Evolutionary conservation across 2,797 vertebrate genomes (phyloP).

Genomic region (Anolis apletophallus): DNA sequence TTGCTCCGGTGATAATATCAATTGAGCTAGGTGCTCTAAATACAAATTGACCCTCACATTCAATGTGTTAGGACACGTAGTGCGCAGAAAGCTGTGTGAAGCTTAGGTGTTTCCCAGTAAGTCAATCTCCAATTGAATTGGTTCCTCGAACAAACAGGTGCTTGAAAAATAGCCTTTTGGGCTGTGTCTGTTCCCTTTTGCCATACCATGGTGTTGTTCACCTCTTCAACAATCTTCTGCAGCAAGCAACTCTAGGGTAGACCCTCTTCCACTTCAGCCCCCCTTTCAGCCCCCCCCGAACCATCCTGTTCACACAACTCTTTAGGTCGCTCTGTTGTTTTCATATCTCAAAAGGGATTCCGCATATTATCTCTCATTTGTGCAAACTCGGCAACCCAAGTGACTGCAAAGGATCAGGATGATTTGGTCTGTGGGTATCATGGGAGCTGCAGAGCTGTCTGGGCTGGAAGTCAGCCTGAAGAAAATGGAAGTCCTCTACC

Average conservation of each 20-base stretch:
- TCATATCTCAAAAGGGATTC: too few relatives aligned
- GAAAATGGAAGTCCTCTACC: too few relatives aligned
- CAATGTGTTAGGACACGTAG: not conserved
- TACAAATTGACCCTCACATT: not conserved
- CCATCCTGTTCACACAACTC: not conserved
- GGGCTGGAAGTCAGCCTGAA: too few relatives aligned
- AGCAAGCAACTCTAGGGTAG: too few relatives aligned
- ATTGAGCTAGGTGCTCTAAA: not conserved
- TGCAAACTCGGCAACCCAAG: not conserved
- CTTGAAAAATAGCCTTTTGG: not conserved
- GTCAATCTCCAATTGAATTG: not conserved
- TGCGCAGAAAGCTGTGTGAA: not conserved
- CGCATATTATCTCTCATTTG: too few relatives aligned
- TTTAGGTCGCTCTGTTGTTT: not conserved
- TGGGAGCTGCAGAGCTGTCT: too few relatives aligned
- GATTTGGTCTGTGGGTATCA: not conserved
- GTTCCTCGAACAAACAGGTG: not conserved
- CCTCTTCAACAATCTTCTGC: not conserved
- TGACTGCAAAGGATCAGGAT: not conserved
- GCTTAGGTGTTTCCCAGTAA: not conserved
- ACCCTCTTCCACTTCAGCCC: too few relatives aligned
- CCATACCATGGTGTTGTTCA: not conserved
- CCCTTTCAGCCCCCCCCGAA: too few relatives aligned
- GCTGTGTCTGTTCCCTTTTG: not conserved
- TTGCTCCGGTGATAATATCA: not conserved